Evolutionary conservation across 37 sponge, comb jelly and placozoan genomes (phyloP).

Genomic region (Ephydatia muelleri): DNA sequence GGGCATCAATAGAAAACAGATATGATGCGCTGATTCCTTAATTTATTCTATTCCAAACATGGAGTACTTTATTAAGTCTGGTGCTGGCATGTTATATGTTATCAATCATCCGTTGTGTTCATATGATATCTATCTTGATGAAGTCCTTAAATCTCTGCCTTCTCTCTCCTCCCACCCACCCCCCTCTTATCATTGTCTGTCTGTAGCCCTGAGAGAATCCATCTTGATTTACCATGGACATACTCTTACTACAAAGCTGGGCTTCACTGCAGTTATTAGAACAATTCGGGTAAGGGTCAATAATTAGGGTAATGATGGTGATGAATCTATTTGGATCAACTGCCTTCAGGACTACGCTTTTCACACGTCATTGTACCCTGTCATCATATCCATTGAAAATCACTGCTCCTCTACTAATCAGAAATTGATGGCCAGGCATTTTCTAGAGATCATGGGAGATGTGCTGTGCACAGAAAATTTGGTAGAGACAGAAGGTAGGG

Average conservation of each 20-base stretch:
- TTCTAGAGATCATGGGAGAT: conserved; percentile 37
- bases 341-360: conserved; percentile 77
- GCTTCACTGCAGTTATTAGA: conserved; percentile 76
- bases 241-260: conserved; percentile 83
- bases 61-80: too few species aligned
- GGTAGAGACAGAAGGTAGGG: conserved; percentile 45
- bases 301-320: not conserved
- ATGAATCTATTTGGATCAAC: not conserved
- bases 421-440: conserved; percentile 62
- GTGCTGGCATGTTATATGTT: too few species aligned
- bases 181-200: not conserved
- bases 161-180: too few species aligned
- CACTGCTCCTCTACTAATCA: conserved; percentile 66
- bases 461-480: conserved; percentile 48
- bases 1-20: too few species aligned
- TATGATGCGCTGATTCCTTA: too few species aligned
- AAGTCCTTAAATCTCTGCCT: too few species aligned
- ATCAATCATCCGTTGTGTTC: too few species aligned
- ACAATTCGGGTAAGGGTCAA: conserved; percentile 70
- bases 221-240: conserved; percentile 87
- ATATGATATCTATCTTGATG: too few species aligned
- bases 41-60: too few species aligned
- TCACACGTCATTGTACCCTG: conserved; percentile 57
- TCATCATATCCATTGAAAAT: conserved; percentile 85
- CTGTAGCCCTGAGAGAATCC: conserved; percentile 17